phyloP scores from a whole-genome alignment of 2,888 invertebrate genomes.

The Drosophila crucigera region DNA sequence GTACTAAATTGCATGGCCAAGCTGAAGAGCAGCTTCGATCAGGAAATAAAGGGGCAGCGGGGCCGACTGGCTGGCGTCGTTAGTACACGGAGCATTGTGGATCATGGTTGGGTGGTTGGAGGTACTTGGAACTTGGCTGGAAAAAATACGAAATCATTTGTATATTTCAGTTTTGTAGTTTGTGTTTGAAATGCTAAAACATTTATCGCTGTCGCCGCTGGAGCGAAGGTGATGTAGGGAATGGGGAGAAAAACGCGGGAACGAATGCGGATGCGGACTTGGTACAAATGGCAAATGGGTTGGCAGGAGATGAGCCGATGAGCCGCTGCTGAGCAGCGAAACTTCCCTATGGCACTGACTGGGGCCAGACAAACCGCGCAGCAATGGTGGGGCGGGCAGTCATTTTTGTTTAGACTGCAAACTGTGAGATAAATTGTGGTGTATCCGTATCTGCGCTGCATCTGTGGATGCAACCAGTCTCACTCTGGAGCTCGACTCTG shows the following conservation, averaged over 20 bases:
- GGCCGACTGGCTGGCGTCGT: constrained; percentile 46
- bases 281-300: constrained; percentile 74
- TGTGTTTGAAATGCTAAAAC: constrained; percentile 80
- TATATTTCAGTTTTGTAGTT: constrained; percentile 80
- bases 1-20: constrained; percentile 47
- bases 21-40: constrained; percentile 15
- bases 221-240: constrained; percentile 43
- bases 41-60: background rate
- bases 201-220: constrained; percentile 76
- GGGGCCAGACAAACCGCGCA: constrained; percentile 28
- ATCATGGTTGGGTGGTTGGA: constrained; percentile 23
- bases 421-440: constrained; percentile 78
- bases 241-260: constrained; percentile 2
- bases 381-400: constrained; percentile 45
- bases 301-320: constrained; percentile 77
- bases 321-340: constrained; percentile 61
- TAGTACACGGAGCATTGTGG: constrained; percentile 31
- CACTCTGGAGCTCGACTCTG: constrained; percentile 48
- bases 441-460: constrained; percentile 74
- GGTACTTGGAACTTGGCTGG: constrained; percentile 43
- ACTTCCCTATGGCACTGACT: constrained; percentile 42
- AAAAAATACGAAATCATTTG: constrained; percentile 82
- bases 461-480: constrained; percentile 42
- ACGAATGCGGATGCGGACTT: constrained; percentile 75
- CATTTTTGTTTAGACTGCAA: constrained; percentile 82